phyloP scores from a whole-genome alignment of 1,140 invertebrate species.

The Patella vulgata region DNA sequence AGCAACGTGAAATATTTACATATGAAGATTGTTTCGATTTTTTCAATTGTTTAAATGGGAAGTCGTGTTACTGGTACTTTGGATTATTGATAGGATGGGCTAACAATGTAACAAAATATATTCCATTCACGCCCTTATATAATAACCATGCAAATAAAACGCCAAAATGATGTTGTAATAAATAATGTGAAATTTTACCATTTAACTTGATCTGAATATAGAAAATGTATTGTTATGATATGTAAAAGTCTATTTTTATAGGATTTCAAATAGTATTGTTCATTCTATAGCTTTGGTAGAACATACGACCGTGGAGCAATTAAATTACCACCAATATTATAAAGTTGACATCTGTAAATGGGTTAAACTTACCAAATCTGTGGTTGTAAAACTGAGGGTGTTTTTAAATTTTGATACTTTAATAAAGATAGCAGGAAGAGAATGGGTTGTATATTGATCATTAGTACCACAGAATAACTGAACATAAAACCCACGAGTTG shows the following conservation, averaged over 20 bases:
- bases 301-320: background rate
- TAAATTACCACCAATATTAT: background rate
- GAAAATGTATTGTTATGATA: slow-evolving; percentile 4
- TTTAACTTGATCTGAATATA: slow-evolving; percentile 67
- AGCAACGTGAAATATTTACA: no score
- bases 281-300: background rate
- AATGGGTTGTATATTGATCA: slow-evolving; percentile 52
- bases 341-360: background rate
- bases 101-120: no score
- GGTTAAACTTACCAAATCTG: slow-evolving; percentile 72
- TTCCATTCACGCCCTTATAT: no score
- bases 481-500: slow-evolving; percentile 80
- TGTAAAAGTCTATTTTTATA: no score
- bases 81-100: no score
- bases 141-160: no score
- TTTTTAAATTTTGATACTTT: slow-evolving; percentile 75
- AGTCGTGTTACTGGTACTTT: no score
- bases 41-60: no score
- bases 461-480: slow-evolving; percentile 70
- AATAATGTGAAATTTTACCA: no score
- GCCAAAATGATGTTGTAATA: no score
- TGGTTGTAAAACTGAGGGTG: slow-evolving; percentile 80
- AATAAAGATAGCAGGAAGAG: slow-evolving; percentile 73
- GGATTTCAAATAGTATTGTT: no score
- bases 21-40: no score